Conservation (phyloP, 1,140 invertebrate genomes). For the Drosophila melanogaster region Release_6_plus_ISO1_MT NT_033779.5:17252501-17253000, state of each 20-base stretch:
- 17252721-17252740: background rate
- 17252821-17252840: background rate
- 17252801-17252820: background rate
- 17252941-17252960: constrained; percentile 34
- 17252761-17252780: background rate
- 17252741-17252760: background rate
- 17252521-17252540: background rate
- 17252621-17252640: background rate
- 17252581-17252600: background rate
- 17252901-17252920: constrained; percentile 53
- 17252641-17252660: background rate
- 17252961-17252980: constrained; percentile 46
- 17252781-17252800: background rate
- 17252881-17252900: constrained; percentile 20
- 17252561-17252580: no score
- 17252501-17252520: background rate
- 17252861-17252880: background rate
- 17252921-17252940: constrained; percentile 49
- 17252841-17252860: constrained; percentile 2
- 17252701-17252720: background rate
- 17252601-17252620: background rate
- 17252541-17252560: background rate
- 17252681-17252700: background rate
- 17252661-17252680: background rate
- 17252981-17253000: constrained; percentile 36